Evolutionary conservation across 2,797 vertebrate genomes (phyloP).

Genomic region (Acipenser transmontanus): DNA sequence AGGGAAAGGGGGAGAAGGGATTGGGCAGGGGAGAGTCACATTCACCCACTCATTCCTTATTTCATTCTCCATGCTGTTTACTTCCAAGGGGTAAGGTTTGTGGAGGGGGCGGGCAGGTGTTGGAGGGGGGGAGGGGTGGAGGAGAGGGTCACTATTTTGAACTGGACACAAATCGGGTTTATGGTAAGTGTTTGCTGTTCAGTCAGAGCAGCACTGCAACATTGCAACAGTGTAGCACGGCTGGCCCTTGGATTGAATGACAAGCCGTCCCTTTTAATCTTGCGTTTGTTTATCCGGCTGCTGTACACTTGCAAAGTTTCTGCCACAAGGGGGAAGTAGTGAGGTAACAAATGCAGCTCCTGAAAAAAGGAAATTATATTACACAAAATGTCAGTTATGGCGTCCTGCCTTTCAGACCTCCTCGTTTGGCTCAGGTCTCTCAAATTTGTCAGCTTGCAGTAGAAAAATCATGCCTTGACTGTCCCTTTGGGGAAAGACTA

Average conservation of each 20-base stretch:
- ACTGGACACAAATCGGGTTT: slow-evolving; percentile 28
- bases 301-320: slow-evolving; percentile 61
- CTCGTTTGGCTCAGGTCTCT: too few relatives aligned
- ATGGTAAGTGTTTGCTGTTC: slow-evolving; percentile 12
- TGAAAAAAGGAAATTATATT: neutral
- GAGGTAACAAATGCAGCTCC: slow-evolving; percentile 52
- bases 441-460: too few relatives aligned
- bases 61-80: slow-evolving; percentile 59
- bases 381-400: too few relatives aligned
- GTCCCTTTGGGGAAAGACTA: too few relatives aligned
- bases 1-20: neutral
- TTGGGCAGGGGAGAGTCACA: neutral
- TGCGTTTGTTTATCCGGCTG: slow-evolving; percentile 51
- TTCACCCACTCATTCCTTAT: slow-evolving; percentile 42
- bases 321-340: slow-evolving; percentile 51
- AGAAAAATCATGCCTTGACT: too few relatives aligned
- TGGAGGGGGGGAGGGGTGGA: slow-evolving; percentile 4
- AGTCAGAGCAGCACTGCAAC: slow-evolving; percentile 10
- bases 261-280: slow-evolving; percentile 16
- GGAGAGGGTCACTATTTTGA: slow-evolving; percentile 32
- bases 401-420: too few relatives aligned
- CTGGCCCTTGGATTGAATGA: neutral
- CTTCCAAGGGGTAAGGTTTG: slow-evolving; percentile 27
- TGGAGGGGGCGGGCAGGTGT: slow-evolving; percentile 16
- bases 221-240: neutral